Evolutionary conservation across 2,888 invertebrate genomes (phyloP).

Genomic region (Rhagophthalmus giganteus): DNA sequence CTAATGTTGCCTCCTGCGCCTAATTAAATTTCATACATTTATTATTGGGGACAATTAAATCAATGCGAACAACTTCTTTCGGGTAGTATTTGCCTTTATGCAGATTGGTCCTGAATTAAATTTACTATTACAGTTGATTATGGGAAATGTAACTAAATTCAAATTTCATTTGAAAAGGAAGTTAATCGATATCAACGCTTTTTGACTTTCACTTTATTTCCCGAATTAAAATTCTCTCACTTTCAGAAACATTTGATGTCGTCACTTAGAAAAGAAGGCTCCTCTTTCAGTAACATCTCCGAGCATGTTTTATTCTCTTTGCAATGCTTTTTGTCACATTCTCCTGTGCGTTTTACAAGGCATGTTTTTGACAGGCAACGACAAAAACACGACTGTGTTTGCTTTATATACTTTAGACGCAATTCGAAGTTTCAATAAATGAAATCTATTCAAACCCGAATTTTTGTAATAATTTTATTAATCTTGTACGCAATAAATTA

Average conservation of each 20-base stretch:
- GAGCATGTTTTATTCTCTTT: constrained; percentile 32
- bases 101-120: too few relatives aligned
- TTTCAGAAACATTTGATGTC: constrained; percentile 21
- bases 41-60: too few relatives aligned
- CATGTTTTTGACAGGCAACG: constrained; percentile 32
- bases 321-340: constrained; percentile 29
- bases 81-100: too few relatives aligned
- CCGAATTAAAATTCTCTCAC: too few relatives aligned
- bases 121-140: too few relatives aligned
- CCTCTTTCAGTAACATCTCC: constrained; percentile 24
- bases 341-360: constrained; percentile 28
- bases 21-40: too few relatives aligned
- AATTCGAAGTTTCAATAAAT: constrained; percentile 26
- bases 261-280: constrained; percentile 19
- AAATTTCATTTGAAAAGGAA: neutral
- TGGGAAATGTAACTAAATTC: too few relatives aligned
- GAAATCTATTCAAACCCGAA: constrained; percentile 22
- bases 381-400: constrained; percentile 30
- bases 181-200: too few relatives aligned
- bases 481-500: too few relatives aligned
- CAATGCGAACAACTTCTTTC: too few relatives aligned
- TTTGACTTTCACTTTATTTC: neutral
- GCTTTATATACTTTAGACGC: constrained; percentile 26
- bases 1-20: too few relatives aligned
- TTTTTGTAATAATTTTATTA: constrained; percentile 24